Percentiles rank a stretch among this genome's conserved stretches.
Evolutionary conservation across 2,113 vertebrate genomes (phyloP).

Genomic region (Laterallus jamaicensis): DNA sequence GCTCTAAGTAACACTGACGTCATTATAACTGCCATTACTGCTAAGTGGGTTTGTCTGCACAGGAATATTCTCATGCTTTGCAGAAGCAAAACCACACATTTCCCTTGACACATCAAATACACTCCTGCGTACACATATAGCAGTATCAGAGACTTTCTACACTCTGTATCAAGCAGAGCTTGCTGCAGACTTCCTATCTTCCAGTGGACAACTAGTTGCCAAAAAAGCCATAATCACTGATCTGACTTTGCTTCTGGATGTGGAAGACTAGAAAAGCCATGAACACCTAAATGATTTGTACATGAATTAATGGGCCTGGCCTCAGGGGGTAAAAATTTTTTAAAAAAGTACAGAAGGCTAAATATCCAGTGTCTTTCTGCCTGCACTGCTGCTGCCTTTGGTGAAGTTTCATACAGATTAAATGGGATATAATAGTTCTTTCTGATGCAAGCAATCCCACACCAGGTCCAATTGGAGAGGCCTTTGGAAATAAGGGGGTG

Average conservation of each 20-base stretch:
- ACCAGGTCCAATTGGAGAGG: constrained; percentile 23
- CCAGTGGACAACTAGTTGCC: neutral
- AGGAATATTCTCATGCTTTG: neutral
- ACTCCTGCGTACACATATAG: neutral
- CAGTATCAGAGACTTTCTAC: neutral
- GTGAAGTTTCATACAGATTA: neutral
- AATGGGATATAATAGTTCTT: neutral
- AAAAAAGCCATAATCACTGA: neutral
- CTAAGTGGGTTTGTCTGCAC: neutral
- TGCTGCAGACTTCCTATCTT: neutral
- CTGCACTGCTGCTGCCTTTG: constrained; percentile 26
- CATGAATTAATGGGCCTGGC: neutral
- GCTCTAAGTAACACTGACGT: neutral
- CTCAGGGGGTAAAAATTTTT: neutral
- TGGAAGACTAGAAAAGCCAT: neutral
- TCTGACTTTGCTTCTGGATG: neutral
- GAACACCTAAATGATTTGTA: neutral
- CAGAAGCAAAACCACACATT: neutral
- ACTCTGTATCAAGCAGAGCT: neutral
- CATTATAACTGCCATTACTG: neutral
- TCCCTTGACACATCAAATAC: neutral
- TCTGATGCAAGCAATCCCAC: constrained; percentile 42
- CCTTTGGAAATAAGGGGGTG: constrained; percentile 45
- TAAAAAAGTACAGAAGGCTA: neutral
- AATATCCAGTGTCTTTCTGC: neutral